Evolutionary conservation across 2,797 vertebrate species (phyloP), one percentile per base, ranked within the genome.

Genomic region (Microtus obscurus): DNA sequence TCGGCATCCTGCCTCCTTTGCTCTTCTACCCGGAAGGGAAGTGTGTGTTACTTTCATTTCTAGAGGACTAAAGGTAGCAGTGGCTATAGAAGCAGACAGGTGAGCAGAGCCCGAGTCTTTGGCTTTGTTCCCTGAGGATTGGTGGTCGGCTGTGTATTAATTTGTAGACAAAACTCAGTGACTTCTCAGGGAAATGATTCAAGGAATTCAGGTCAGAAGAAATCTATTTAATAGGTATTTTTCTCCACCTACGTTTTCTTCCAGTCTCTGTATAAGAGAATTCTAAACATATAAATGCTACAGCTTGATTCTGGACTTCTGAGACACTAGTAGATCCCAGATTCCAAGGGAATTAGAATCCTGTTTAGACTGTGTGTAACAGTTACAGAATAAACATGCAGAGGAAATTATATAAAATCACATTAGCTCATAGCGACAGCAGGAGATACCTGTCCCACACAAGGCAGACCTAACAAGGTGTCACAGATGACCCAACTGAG

Each of bases 101-200:
- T 69, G 37, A 67, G 93, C 5, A 82, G 0, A 40, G n/a, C 37
- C 77, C 43, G 67, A 76, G 89, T 76, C 61, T 27, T 34, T 25
- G 13, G 3, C 51, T 19, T 16, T 80, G 61, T 19, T 95, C 43
- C 83, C 73, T 53, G 71, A 77, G 12, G 16, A 71, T 9, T n/a
- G 29, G 17, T 34, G n/a, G 87, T 48, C 71, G 69, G 59, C 13
- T 71, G 1, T 21, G 31, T 82, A 89, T 91, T 93, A 78, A 71
- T 79, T 74, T 11, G 27, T 27, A 78, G 86, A 90, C 23, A 88
- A 90, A 90, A 65, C 83, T 94, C 16, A 93, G 87, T 34, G 27
- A 19, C 78, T 63, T 45, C 19, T 34, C 61, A 4, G 13, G 69
- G 87, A 88, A 87, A 80, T 51, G 67, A 43, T 21, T 40, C 40